Conservation (phyloP, 2,888 invertebrate genomes). For the Cephonodes hylas region DNA sequence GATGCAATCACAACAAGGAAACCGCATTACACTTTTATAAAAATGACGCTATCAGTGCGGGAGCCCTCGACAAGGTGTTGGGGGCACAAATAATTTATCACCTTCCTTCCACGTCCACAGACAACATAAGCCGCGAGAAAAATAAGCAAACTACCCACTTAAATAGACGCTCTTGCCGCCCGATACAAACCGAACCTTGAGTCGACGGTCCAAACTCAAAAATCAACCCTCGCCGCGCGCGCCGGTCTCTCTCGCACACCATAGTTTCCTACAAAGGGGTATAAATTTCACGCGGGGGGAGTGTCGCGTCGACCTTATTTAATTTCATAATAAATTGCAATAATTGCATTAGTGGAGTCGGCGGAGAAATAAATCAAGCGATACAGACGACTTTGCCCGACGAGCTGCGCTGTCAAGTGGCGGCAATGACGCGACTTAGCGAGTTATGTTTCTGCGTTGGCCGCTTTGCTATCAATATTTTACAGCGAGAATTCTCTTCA, state of each 20-base stretch:
- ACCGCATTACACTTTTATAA: slow-evolving; percentile 78
- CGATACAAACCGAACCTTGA: slow-evolving; percentile 53
- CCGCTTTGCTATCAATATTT: slow-evolving; percentile 12
- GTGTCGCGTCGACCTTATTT: slow-evolving; percentile 71
- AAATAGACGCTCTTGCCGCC: slow-evolving; percentile 47
- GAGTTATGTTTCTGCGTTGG: slow-evolving; percentile 17
- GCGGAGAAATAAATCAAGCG: slow-evolving; percentile 66
- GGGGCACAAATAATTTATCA: slow-evolving; percentile 77
- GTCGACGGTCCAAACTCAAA: slow-evolving; percentile 49
- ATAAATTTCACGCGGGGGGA: slow-evolving; percentile 61
- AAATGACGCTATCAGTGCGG: slow-evolving; percentile 72
- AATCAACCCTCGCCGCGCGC: slow-evolving; percentile 47
- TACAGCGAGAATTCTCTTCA: neutral
- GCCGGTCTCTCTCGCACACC: slow-evolving; percentile 45
- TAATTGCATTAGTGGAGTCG: slow-evolving; percentile 72
- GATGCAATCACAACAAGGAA: slow-evolving; percentile 71
- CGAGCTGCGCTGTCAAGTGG: slow-evolving; percentile 43
- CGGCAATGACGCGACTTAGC: slow-evolving; percentile 29
- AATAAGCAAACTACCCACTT: slow-evolving; percentile 78
- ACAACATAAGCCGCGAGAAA: slow-evolving; percentile 75
- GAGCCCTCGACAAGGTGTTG: slow-evolving; percentile 69
- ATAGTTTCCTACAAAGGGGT: slow-evolving; percentile 66
- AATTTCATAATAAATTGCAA: slow-evolving; percentile 80
- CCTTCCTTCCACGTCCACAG: slow-evolving; percentile 64
- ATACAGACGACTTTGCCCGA: slow-evolving; percentile 40